Evolutionary conservation across 2,888 invertebrate genomes (phyloP), one percentile per base, ranked within the genome.

Genomic region (Mythimna impura): DNA sequence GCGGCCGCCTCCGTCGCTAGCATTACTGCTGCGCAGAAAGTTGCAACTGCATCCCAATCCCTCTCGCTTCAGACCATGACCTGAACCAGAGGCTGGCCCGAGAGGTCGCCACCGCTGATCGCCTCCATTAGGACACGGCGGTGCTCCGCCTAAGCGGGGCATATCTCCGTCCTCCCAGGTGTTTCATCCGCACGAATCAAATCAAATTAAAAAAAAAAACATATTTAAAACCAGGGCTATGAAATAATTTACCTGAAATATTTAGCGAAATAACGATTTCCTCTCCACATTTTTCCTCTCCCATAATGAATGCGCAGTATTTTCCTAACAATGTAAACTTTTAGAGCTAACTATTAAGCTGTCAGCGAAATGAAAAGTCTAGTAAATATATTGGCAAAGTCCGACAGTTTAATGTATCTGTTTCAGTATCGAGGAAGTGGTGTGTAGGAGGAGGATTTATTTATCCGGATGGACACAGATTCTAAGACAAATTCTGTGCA

Each of bases 401-500:
- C 66, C 43, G 69, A 81, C 77, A 69, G 52, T 25, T 22, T 55
- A 61, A 66, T 73, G 50, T 57, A 62, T 60, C 47, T 52, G 60
- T 68, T 61, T 57, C n/a, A 25, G 54, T 25, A 69, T 57, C 50
- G 50, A 82, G 82, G 73, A 80, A 70, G 67, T 62, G n/a, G 7
- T 34, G 63, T 50, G 66, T 66, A 65, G 61, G 67, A 50, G 78
- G 64, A 22, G 12, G 9, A 64, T 74, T 67, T 75, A 64, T 67
- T 20, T 50, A 25, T 12, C 40, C 63, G 80, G 34, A 78, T 34
- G 20, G 30, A 47, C n/a, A 0, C 9, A 25, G n/a, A 57, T 43
- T n/a, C 43, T 63, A 34, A 58, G 17, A 71, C 57, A 20, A 61
- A 71, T 62, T 40, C 25, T 34, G 25, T 62, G 62, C 12, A 77